These are phyloP conservation scores for Semaprochilodus insignis DNA, from an alignment of 2,797 vertebrate species.

Conservation along the genomic window DNA sequence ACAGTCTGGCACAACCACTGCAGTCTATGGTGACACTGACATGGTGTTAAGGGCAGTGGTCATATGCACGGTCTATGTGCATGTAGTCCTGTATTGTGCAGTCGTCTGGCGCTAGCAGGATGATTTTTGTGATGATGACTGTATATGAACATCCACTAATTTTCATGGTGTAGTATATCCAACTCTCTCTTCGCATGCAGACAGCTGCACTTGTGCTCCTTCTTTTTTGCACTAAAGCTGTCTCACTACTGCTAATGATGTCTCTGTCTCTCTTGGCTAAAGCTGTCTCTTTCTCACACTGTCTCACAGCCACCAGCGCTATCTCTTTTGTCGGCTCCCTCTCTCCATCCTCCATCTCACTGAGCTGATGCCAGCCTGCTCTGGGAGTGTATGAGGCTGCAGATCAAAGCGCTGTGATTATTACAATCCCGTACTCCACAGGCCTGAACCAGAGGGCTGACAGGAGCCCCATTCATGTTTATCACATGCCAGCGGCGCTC, in stretches of 20 bases:
- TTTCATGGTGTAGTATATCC: too few species aligned
- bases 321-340: background rate
- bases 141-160: too few species aligned
- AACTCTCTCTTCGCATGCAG: background rate
- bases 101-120: too few species aligned
- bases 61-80: too few species aligned
- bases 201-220: too few species aligned
- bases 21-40: too few species aligned
- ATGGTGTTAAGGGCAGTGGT: too few species aligned
- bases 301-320: background rate
- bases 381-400: constrained; percentile 18
- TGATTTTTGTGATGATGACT: too few species aligned
- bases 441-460: constrained; percentile 17
- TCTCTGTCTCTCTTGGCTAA: background rate
- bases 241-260: background rate
- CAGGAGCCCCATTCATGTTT: constrained; percentile 21
- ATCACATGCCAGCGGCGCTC: background rate
- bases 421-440: constrained; percentile 33
- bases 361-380: constrained; percentile 28
- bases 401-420: constrained; percentile 44
- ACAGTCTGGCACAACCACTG: too few species aligned
- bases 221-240: background rate
- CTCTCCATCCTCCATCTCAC: constrained; percentile 20
- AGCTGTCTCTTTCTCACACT: background rate
- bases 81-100: too few species aligned